A percentile compares a stretch with the other conserved stretches of the same genome.
Evolutionary conservation across 2,113 vertebrate species (phyloP).

Genomic region (Triplophysa rosa): DNA sequence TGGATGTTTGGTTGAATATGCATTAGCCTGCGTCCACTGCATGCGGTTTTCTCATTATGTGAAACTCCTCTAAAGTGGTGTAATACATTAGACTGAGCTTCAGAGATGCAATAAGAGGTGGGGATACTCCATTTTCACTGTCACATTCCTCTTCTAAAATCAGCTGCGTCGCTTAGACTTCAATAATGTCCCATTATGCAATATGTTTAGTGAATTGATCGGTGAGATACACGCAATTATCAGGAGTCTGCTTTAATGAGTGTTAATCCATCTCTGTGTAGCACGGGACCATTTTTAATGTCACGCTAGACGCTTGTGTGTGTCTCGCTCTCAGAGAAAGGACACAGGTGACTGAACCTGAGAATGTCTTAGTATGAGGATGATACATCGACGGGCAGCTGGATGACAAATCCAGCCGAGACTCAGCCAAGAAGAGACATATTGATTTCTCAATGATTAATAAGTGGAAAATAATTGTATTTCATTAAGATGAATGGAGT

Average conservation of each 20-base stretch:
- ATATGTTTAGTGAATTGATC: slow-evolving; percentile 80
- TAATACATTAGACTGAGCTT: slow-evolving; percentile 51
- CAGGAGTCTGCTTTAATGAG: slow-evolving; percentile 72
- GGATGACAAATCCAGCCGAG: slow-evolving; percentile 96
- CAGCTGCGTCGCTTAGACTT: slow-evolving; percentile 67
- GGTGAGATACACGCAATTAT: slow-evolving; percentile 70
- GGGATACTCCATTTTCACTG: slow-evolving; percentile 57
- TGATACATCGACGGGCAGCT: slow-evolving; percentile 90
- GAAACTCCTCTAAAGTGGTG: slow-evolving; percentile 48
- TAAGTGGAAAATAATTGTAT: slow-evolving; percentile 99
- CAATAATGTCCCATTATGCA: slow-evolving; percentile 77
- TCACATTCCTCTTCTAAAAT: slow-evolving; percentile 55
- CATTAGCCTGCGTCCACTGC: slow-evolving; percentile 60
- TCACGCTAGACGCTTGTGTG: neutral
- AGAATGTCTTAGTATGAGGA: slow-evolving; percentile 94
- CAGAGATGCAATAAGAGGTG: slow-evolving; percentile 51
- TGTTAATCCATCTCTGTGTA: slow-evolving; percentile 70
- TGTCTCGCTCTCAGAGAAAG: slow-evolving; percentile 65
- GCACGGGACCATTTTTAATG: slow-evolving; percentile 45
- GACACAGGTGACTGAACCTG: slow-evolving; percentile 96
- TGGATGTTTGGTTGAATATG: slow-evolving; percentile 27
- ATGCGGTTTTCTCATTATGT: slow-evolving; percentile 62
- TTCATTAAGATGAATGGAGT: slow-evolving; percentile 99
- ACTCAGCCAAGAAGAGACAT: slow-evolving; percentile 94
- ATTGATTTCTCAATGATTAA: slow-evolving; percentile 99